Conservation (phyloP, 2,113 vertebrate genomes). For the Corythornis vintsioides region DNA sequence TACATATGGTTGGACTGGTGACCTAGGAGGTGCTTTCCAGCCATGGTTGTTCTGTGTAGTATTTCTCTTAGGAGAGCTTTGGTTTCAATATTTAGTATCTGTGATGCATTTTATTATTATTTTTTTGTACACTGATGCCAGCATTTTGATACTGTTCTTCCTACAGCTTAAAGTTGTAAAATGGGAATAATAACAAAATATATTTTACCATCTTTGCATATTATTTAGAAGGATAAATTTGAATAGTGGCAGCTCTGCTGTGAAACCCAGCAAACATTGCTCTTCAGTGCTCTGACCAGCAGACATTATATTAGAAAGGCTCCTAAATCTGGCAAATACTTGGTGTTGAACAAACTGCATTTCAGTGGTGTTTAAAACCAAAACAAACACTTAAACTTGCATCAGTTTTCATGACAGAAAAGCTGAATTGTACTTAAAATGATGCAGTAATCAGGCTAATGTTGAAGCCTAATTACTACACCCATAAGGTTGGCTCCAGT, state of each 20-base stretch:
- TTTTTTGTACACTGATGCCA: neutral
- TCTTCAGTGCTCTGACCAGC: neutral
- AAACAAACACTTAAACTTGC: neutral
- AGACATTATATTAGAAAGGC: neutral
- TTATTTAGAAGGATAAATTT: neutral
- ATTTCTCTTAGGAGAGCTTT: neutral
- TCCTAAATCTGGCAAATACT: neutral
- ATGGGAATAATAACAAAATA: neutral
- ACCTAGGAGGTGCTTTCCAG: too few relatives aligned
- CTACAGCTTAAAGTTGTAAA: neutral
- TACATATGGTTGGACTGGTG: too few relatives aligned
- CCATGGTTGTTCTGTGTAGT: neutral
- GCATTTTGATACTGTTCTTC: neutral
- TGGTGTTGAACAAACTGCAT: neutral
- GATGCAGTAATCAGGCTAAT: neutral
- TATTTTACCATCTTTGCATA: neutral
- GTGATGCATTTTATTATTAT: neutral
- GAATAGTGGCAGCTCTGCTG: neutral
- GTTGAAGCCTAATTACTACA: neutral
- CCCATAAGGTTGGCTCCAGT: neutral
- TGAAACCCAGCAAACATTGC: neutral
- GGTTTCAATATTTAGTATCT: neutral
- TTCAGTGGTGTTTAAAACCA: neutral
- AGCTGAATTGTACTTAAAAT: conserved; percentile 5
- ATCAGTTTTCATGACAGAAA: neutral